Evolutionary conservation across 2,797 vertebrate genomes (phyloP).

Genomic region (Chaunax sp.): DNA sequence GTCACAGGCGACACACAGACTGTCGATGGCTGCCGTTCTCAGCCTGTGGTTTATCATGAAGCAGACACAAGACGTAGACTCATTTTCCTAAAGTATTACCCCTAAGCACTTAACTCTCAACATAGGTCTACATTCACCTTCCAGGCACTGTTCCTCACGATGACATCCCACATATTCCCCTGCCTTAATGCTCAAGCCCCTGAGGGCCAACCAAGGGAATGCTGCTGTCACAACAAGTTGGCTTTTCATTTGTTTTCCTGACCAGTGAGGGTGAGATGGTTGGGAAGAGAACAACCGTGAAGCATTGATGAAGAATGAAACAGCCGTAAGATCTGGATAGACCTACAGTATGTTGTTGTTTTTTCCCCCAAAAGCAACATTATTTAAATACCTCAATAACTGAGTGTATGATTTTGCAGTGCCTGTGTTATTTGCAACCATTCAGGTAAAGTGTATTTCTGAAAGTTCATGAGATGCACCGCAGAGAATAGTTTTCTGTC

Average conservation of each 20-base stretch:
- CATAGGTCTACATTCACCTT: conserved; percentile 51
- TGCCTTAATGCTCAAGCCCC: conserved; percentile 11
- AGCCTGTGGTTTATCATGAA: conserved; percentile 30
- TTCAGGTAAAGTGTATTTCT: conserved; percentile 15
- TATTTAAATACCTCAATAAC: neutral
- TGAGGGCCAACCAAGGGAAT: conserved; percentile 44
- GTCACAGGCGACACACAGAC: conserved; percentile 22
- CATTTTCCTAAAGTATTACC: conserved; percentile 53
- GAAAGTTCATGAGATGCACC: conserved; percentile 2
- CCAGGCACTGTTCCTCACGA: conserved; percentile 31
- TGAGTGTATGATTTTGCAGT: neutral
- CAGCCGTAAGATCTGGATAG: neutral
- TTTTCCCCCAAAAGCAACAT: neutral
- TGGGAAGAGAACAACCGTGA: conserved; percentile 13
- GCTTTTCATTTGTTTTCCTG: conserved; percentile 68
- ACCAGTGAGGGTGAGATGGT: conserved; percentile 35
- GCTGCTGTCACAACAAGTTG: conserved; percentile 60
- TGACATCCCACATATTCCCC: conserved; percentile 19
- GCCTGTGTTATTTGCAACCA: neutral
- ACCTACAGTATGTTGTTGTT: too few species aligned
- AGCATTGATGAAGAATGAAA: conserved; percentile 21
- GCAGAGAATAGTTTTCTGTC: conserved; percentile 3
- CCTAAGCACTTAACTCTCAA: conserved; percentile 58
- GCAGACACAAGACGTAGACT: conserved; percentile 32
- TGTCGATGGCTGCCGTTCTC: neutral